Percentiles rank a stretch among this genome's conserved stretches.
These are phyloP conservation scores for Plagiodera versicolora DNA, from an alignment of 2,888 invertebrate species.

Conservation along the genomic window DNA sequence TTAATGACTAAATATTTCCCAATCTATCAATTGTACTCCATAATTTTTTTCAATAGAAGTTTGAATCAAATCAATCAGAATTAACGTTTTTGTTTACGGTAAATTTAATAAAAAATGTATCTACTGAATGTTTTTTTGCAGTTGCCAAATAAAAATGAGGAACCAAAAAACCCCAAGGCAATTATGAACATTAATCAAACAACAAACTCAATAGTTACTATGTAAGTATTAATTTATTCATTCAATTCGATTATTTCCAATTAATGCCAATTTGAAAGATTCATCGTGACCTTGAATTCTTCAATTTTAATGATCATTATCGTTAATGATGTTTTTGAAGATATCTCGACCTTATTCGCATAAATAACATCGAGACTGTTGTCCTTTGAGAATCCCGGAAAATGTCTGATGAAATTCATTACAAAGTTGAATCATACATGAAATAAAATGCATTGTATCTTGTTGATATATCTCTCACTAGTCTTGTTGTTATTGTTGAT, in stretches of 20 bases:
- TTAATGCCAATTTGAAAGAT: neutral
- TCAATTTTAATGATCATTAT: neutral
- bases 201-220: constrained; percentile 39
- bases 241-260: neutral
- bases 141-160: constrained; percentile 5
- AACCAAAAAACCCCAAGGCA: constrained; percentile 7
- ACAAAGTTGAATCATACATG: constrained; percentile 24
- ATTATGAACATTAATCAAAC: constrained; percentile 21
- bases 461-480: neutral
- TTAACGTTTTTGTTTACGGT: neutral
- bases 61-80: neutral
- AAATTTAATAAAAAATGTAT: no score
- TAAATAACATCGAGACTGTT: neutral
- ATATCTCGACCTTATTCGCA: neutral
- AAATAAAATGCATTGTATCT: constrained; percentile 17
- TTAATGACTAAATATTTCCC: no score
- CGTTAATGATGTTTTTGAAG: neutral
- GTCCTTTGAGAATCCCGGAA: constrained; percentile 3
- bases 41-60: neutral
- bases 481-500: neutral
- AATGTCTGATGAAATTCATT: constrained; percentile 30
- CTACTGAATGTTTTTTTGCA: no score
- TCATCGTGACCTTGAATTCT: neutral
- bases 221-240: constrained; percentile 35
- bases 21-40: no score